These are phyloP conservation scores for Agonum fuliginosum DNA, from an alignment of 2,888 invertebrate genomes.

Conservation along the genomic window DNA sequence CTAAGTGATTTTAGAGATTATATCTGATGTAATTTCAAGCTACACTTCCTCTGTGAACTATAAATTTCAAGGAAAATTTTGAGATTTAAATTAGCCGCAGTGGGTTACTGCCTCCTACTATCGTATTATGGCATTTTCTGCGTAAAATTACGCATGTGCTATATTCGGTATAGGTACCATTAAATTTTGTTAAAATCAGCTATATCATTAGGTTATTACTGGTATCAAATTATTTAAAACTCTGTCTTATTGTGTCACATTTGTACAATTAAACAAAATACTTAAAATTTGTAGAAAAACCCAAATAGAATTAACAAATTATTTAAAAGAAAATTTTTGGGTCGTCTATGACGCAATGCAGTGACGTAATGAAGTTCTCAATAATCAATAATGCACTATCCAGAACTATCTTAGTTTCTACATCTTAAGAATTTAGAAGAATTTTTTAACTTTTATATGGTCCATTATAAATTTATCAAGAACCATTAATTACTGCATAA, in stretches of 20 bases:
- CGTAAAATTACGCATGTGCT: too few species aligned
- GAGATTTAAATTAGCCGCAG: not conserved
- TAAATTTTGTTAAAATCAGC: too few species aligned
- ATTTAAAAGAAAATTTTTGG: too few species aligned
- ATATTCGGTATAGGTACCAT: too few species aligned
- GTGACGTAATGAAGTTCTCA: not conserved
- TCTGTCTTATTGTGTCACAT: not conserved
- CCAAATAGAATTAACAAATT: too few species aligned
- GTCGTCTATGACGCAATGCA: not conserved
- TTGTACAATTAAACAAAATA: not conserved
- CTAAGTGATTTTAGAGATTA: slow-evolving; percentile 34
- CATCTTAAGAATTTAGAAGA: too few species aligned
- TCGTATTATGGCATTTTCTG: too few species aligned
- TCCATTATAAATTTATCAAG: too few species aligned
- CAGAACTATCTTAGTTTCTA: too few species aligned
- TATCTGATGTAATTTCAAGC: slow-evolving; percentile 42
- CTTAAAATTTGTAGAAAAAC: not conserved
- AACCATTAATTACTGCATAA: too few species aligned
- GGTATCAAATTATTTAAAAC: not conserved
- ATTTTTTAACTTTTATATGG: too few species aligned
- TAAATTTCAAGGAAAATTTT: slow-evolving; percentile 6
- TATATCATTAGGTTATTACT: not conserved
- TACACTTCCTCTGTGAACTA: slow-evolving; percentile 19
- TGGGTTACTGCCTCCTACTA: not conserved
- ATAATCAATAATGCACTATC: not conserved